Evolutionary conservation across 2,888 invertebrate genomes (phyloP).

Genomic region (Tanypteryx hageni): DNA sequence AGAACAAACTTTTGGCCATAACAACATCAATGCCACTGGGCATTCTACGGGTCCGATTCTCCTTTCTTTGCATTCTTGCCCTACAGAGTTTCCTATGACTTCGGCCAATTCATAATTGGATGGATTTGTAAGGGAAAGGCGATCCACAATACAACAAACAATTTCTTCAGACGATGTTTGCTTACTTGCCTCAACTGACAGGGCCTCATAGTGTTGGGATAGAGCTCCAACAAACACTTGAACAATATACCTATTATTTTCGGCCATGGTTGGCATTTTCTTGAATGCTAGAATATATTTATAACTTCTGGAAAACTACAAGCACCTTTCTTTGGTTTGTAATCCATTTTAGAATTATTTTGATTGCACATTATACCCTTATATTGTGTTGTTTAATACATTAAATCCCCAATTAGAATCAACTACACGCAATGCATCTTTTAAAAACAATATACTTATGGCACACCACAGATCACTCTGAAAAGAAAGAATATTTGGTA

Average conservation of each 20-base stretch:
- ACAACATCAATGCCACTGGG: slow-evolving; percentile 88
- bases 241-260: slow-evolving; percentile 84
- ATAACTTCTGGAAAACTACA: slow-evolving; percentile 30
- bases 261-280: slow-evolving; percentile 69
- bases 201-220: slow-evolving; percentile 91
- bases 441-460: slow-evolving; percentile 33
- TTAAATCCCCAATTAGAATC: not conserved
- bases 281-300: slow-evolving; percentile 38
- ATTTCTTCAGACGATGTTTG: slow-evolving; percentile 95
- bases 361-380: slow-evolving; percentile 58
- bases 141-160: slow-evolving; percentile 90
- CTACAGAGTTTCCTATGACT: slow-evolving; percentile 90
- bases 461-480: slow-evolving; percentile 52
- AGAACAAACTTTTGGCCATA: slow-evolving; percentile 84
- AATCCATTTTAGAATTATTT: slow-evolving; percentile 42
- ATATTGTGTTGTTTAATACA: not conserved
- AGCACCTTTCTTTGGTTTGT: slow-evolving; percentile 47
- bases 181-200: slow-evolving; percentile 93
- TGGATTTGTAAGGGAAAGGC: slow-evolving; percentile 79
- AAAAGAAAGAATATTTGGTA: slow-evolving; percentile 38
- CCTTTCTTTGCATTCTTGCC: slow-evolving; percentile 94
- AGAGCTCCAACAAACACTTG: slow-evolving; percentile 94
- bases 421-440: slow-evolving; percentile 18
- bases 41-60: slow-evolving; percentile 88
- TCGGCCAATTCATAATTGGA: slow-evolving; percentile 90